Conservation (phyloP, 2,797 vertebrate genomes). For the Chelon labrosus region DNA sequence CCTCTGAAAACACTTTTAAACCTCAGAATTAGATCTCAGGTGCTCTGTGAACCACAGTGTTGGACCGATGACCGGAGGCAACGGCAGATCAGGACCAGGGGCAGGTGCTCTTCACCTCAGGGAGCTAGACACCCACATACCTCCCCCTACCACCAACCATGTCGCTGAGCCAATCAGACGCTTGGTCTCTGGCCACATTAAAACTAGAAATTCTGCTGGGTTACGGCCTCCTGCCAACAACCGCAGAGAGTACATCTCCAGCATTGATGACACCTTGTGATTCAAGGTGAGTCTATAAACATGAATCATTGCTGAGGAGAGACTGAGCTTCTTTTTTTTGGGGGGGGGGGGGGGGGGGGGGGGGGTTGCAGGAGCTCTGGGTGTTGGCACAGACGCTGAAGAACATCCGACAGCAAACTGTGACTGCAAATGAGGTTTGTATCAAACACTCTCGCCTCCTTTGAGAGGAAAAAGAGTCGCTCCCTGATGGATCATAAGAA, state of each 20-base stretch:
- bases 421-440: constrained; percentile 57
- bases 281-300: constrained; percentile 60
- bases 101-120: constrained; percentile 63
- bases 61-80: constrained; percentile 24
- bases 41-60: neutral
- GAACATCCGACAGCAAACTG: constrained; percentile 45
- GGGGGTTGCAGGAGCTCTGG: constrained; percentile 11
- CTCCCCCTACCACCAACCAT: constrained; percentile 5
- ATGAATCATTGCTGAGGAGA: constrained; percentile 46
- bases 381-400: constrained; percentile 38
- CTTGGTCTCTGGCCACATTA: constrained; percentile 30
- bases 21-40: neutral
- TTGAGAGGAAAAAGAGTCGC: constrained; percentile 4
- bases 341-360: too few species aligned
- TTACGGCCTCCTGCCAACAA: constrained; percentile 29
- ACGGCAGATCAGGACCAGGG: constrained; percentile 42
- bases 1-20: neutral
- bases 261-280: constrained; percentile 26
- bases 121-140: constrained; percentile 22
- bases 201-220: constrained; percentile 45
- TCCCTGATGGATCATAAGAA: constrained; percentile 31
- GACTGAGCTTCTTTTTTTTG: neutral
- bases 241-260: constrained; percentile 16
- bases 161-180: constrained; percentile 50
- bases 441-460: neutral